phyloP scores from a whole-genome alignment of 30 jellyfish, hydroid and myxozoan species.

The Pseudorhiza aurosa region DNA sequence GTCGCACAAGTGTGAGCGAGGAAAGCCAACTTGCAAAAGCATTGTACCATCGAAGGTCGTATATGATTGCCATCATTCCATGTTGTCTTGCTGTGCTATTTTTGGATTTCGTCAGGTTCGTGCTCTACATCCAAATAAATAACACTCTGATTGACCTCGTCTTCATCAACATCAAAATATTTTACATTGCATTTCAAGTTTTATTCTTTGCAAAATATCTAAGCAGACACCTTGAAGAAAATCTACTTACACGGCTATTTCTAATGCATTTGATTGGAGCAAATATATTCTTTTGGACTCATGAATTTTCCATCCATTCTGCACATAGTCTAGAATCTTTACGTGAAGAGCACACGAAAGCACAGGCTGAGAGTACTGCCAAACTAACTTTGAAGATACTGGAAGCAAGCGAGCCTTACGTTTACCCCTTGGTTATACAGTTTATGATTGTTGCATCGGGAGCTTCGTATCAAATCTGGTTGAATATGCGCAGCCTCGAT shows the following conservation, averaged over 20 bases:
- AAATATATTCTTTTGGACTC: conserved; percentile 56
- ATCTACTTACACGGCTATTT: conserved; percentile 22
- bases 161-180: conserved; percentile 41
- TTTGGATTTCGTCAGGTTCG: conserved; percentile 48
- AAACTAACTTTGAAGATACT: conserved; percentile 28
- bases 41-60: conserved; percentile 30
- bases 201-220: conserved; percentile 43
- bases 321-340: conserved; percentile 42
- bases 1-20: conserved; percentile 46
- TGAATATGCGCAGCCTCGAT: conserved; percentile 52
- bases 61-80: conserved; percentile 50
- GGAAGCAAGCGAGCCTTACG: conserved; percentile 48
- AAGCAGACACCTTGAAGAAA: conserved; percentile 44
- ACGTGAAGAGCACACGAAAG: conserved; percentile 4
- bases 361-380: conserved; percentile 1
- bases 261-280: conserved; percentile 67
- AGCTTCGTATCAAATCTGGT: conserved; percentile 65
- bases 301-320: conserved; percentile 55
- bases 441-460: conserved; percentile 66
- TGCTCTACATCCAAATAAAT: conserved; percentile 37
- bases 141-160: conserved; percentile 20
- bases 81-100: conserved; percentile 52
- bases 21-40: conserved; percentile 14
- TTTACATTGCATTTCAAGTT: conserved; percentile 60
- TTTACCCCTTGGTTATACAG: conserved; percentile 63